phyloP scores from a whole-genome alignment of 2,113 vertebrate species.

The Sarotherodon lohbergeri region DNA sequence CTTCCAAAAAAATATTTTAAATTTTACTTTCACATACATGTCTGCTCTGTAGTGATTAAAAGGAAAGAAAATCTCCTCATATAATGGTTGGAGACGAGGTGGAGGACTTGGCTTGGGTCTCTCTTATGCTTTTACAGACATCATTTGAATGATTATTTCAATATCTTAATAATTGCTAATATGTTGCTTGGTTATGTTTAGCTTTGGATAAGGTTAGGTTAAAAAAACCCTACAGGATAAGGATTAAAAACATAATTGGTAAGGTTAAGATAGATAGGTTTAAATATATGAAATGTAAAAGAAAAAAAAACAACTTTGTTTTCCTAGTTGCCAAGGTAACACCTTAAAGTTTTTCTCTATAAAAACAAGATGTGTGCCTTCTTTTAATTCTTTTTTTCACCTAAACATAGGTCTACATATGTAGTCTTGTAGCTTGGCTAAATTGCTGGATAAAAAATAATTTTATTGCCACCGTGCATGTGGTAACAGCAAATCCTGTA shows the following conservation, averaged over 20 bases:
- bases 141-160: neutral
- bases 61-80: neutral
- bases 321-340: neutral
- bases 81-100: neutral
- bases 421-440: neutral
- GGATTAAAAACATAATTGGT: neutral
- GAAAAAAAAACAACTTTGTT: fast-evolving
- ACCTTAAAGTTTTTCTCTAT: neutral
- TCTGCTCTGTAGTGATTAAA: neutral
- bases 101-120: neutral
- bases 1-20: neutral
- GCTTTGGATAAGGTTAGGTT: neutral
- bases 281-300: neutral
- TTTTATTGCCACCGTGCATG: neutral
- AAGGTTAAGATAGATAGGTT: neutral
- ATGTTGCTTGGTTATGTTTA: neutral
- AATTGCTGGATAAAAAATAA: neutral
- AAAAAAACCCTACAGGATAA: neutral
- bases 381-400: neutral
- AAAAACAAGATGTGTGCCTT: neutral
- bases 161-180: neutral
- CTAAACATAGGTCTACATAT: neutral
- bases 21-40: neutral
- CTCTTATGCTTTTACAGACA: neutral
- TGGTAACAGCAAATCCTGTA: neutral